These are phyloP conservation scores for Tetragnatha versicolor DNA, from an alignment of 1,140 invertebrate species.

Conservation along the genomic window DNA sequence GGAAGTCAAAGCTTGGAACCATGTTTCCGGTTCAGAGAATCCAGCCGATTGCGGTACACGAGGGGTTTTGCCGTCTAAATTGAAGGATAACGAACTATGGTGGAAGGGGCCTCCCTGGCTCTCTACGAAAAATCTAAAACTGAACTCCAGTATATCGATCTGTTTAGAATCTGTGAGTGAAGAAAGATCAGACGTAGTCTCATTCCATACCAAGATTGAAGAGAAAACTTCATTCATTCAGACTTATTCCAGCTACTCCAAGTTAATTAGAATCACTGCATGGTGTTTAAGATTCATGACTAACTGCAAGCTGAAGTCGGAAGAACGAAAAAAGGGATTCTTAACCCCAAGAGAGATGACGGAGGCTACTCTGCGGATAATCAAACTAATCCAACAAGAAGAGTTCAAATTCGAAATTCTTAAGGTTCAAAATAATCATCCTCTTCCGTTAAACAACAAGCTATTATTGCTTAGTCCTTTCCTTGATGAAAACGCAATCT, in stretches of 20 bases:
- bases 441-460: background rate
- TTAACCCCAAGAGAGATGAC: background rate
- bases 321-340: background rate
- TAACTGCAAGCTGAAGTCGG: background rate
- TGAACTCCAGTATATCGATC: background rate
- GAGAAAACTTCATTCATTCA: too few species aligned
- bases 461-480: constrained; percentile 59
- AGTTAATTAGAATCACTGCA: background rate
- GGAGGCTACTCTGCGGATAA: background rate
- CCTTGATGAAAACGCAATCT: constrained; percentile 60
- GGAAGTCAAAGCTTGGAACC: background rate
- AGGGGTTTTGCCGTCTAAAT: background rate
- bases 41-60: background rate
- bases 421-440: background rate
- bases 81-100: background rate
- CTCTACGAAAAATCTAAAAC: background rate
- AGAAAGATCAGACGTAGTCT: too few species aligned
- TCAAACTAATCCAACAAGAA: background rate
- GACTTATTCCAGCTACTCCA: background rate
- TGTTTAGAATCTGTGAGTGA: too few species aligned
- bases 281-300: background rate
- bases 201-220: too few species aligned
- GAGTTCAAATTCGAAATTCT: constrained; percentile 2
- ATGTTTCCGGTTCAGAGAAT: background rate
- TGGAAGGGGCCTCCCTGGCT: background rate